Evolutionary conservation across 2,797 vertebrate species (phyloP).

Genomic region (Sarcophilus harrisii): DNA sequence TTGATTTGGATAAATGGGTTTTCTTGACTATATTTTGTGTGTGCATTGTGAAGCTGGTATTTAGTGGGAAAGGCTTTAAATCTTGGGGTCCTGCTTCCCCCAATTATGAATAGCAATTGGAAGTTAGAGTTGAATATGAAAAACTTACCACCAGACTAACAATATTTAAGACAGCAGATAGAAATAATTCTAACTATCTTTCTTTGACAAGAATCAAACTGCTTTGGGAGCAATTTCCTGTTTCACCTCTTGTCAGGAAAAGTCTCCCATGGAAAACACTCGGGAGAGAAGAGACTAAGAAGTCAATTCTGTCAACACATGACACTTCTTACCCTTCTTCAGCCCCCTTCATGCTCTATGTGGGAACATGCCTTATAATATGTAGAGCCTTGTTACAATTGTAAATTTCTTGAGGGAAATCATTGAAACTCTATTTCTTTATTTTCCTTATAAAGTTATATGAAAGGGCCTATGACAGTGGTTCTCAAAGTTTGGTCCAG

Average conservation of each 20-base stretch:
- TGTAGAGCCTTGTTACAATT: neutral
- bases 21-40: neutral
- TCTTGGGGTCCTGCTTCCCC: neutral
- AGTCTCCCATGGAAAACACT: neutral
- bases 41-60: neutral
- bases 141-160: neutral
- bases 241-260: neutral
- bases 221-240: neutral
- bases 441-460: neutral
- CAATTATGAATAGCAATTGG: neutral
- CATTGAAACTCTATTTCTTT: neutral
- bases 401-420: neutral
- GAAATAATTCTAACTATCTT: neutral
- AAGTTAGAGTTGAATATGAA: neutral
- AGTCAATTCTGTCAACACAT: neutral
- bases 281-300: neutral
- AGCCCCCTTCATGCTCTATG: neutral
- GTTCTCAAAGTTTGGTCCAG: too few species aligned
- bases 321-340: too few species aligned
- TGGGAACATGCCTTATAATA: neutral
- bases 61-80: neutral
- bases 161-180: neutral
- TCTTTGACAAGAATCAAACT: neutral
- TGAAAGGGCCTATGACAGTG: neutral
- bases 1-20: neutral